phyloP scores from a whole-genome alignment of 30 jellyfish, hydroid and myxozoan species.

The Aurelia aurita complex sp. Pacific region DNA sequence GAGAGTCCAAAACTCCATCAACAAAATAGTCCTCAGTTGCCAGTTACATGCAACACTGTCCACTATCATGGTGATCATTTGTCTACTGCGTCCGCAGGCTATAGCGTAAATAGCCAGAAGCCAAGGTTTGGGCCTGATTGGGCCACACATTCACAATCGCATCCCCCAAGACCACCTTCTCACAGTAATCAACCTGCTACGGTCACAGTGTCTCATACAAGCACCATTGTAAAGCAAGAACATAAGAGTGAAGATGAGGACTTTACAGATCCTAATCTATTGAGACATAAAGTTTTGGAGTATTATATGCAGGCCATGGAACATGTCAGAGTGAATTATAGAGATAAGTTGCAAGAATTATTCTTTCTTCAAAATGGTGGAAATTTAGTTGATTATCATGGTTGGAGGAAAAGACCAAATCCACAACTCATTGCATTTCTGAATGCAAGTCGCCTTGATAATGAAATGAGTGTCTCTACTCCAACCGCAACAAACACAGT shows the following conservation, averaged over 20 bases:
- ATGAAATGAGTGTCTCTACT: constrained; percentile 78
- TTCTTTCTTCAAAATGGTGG: constrained; percentile 98
- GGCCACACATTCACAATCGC: constrained; percentile 27
- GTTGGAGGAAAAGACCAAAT: constrained; percentile 92
- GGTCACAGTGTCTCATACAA: constrained; percentile 14
- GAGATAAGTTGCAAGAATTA: constrained; percentile 88
- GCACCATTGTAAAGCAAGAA: constrained; percentile 34
- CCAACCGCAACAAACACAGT: constrained; percentile 90
- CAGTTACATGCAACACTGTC: constrained; percentile 58
- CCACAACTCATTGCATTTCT: constrained; percentile 86
- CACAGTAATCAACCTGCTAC: constrained; percentile 8
- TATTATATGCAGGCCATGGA: constrained; percentile 77
- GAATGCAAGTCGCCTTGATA: constrained; percentile 84
- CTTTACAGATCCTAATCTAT: constrained; percentile 55
- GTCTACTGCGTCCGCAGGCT: constrained; percentile 23
- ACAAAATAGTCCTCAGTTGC: constrained; percentile 22
- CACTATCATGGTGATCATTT: constrained; percentile 76
- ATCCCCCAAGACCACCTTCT: constrained; percentile 5
- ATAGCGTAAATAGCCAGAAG: constrained; percentile 22
- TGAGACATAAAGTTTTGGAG: constrained; percentile 69
- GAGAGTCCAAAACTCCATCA: constrained; percentile 26
- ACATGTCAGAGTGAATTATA: constrained; percentile 67
- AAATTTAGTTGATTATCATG: constrained; percentile 96
- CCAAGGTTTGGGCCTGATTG: constrained; percentile 27
- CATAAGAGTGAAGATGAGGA: constrained; percentile 68